A percentile compares a stretch with the other conserved stretches of the same genome.
These are phyloP conservation scores for Paratrypauchen microcephalus DNA, from an alignment of 2,797 vertebrate species.

Conservation along the genomic window DNA sequence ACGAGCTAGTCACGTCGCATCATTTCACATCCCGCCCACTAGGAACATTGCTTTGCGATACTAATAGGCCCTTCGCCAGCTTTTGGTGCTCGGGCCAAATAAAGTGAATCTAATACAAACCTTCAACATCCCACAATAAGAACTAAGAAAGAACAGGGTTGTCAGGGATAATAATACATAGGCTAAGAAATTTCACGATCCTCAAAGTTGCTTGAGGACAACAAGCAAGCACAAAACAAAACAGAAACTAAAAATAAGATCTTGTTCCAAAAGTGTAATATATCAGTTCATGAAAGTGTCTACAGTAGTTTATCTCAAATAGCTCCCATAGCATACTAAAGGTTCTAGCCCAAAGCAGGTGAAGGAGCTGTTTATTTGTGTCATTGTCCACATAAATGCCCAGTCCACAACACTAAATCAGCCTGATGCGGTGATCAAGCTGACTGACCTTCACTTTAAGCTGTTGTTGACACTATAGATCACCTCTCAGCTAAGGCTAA, in stretches of 20 bases:
- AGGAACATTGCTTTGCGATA: too few relatives aligned
- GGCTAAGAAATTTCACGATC: too few relatives aligned
- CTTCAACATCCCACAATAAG: too few relatives aligned
- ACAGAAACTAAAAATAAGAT: background rate
- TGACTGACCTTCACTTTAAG: slow-evolving; percentile 28
- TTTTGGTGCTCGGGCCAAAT: too few relatives aligned
- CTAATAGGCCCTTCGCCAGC: too few relatives aligned
- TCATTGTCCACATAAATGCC: slow-evolving; percentile 29
- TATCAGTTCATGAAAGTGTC: background rate
- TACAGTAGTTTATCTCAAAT: background rate
- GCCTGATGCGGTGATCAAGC: slow-evolving; percentile 25
- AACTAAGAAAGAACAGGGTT: too few relatives aligned
- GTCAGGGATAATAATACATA: too few relatives aligned
- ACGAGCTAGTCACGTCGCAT: too few relatives aligned
- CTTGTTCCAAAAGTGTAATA: background rate
- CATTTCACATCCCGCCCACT: too few relatives aligned
- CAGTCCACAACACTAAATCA: slow-evolving; percentile 12
- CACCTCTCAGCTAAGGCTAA: slow-evolving; percentile 3
- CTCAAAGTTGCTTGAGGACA: too few relatives aligned
- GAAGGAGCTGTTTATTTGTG: slow-evolving; percentile 17
- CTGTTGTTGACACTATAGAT: slow-evolving; percentile 18
- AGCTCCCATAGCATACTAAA: background rate
- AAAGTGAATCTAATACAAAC: too few relatives aligned
- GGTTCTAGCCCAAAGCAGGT: slow-evolving; percentile 15
- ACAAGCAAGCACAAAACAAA: background rate